phyloP scores from a whole-genome alignment of 53 echinoderm and acorn worm genomes.

The Paracentrotus lividus region DNA sequence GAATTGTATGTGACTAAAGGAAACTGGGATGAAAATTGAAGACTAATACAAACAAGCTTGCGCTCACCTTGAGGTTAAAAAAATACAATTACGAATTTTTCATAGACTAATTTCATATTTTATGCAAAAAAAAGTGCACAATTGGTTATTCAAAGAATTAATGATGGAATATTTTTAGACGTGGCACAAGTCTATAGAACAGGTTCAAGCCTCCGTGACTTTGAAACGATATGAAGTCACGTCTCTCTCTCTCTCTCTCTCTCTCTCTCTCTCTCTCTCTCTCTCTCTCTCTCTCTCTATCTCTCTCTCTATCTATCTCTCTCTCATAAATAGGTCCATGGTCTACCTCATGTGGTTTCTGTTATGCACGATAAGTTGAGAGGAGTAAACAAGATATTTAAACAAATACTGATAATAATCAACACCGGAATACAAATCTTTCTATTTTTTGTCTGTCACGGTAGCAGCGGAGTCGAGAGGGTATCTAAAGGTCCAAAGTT shows the following conservation, averaged over 20 bases:
- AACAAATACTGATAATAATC: constrained; percentile 47
- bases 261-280: too few relatives aligned
- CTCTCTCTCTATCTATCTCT: too few relatives aligned
- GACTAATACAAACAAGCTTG: background rate
- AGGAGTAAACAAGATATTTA: constrained; percentile 36
- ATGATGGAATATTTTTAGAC: constrained; percentile 8
- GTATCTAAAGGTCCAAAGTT: constrained; percentile 35
- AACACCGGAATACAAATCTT: background rate
- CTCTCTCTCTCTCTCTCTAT: too few relatives aligned
- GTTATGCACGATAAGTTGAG: background rate
- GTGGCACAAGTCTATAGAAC: constrained; percentile 37
- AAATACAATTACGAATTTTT: background rate
- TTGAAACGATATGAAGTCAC: background rate
- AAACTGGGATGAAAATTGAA: background rate
- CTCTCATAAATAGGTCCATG: too few relatives aligned
- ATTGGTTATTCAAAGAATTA: constrained; percentile 1
- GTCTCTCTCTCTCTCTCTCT: too few relatives aligned
- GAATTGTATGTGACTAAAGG: too few relatives aligned
- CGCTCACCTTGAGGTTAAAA: background rate
- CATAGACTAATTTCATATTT: background rate
- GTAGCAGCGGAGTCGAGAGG: background rate
- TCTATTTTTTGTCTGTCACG: background rate
- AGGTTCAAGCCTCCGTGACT: background rate
- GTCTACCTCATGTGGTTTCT: constrained; percentile 42
- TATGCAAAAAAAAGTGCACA: background rate